Evolutionary conservation across 2,888 invertebrate species (phyloP).

Genomic region (Dolichopus griseipennis): DNA sequence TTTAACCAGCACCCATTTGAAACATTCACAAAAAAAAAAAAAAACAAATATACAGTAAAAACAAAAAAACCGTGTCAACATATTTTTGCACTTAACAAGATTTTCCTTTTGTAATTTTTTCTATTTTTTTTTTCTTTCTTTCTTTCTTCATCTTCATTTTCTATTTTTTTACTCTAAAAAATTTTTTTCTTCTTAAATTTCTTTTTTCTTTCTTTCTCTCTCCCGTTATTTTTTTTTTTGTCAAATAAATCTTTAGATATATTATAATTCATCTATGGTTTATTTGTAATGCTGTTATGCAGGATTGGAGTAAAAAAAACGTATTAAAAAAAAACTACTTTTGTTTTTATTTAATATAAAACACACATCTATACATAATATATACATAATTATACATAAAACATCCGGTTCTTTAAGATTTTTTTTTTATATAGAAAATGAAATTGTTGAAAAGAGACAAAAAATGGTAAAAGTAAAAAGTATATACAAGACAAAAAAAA

Average conservation of each 20-base stretch:
- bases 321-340: too few species aligned
- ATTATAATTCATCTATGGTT: not conserved
- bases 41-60: too few species aligned
- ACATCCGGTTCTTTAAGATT: too few species aligned
- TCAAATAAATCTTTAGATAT: not conserved
- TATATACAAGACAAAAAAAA: too few species aligned
- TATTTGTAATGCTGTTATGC: too few species aligned
- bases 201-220: not conserved
- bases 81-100: conserved; percentile 10
- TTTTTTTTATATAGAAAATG: too few species aligned
- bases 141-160: not conserved
- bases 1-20: not conserved
- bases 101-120: not conserved
- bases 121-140: not conserved
- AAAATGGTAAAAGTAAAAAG: too few species aligned
- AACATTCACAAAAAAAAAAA: not conserved
- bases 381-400: too few species aligned
- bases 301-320: too few species aligned
- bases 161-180: not conserved
- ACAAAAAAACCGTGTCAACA: conserved; percentile 7
- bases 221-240: not conserved
- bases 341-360: too few species aligned
- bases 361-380: too few species aligned
- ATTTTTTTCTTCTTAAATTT: not conserved
- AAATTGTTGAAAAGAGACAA: too few species aligned